These are phyloP conservation scores for Drosophila macrospina DNA, from an alignment of 2,888 invertebrate species.

Conservation along the genomic window DNA sequence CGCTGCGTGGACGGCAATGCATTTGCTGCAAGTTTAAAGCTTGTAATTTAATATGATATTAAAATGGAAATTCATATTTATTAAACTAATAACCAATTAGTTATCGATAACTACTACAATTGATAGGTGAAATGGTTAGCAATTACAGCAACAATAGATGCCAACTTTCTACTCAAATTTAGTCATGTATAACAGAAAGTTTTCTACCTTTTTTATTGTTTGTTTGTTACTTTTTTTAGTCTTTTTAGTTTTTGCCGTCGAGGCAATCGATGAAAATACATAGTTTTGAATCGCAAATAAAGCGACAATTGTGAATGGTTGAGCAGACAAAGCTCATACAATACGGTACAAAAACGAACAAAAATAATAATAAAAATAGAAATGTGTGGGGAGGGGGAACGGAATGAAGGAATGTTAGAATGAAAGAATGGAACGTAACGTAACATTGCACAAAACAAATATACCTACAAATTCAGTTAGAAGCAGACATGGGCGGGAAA, in stretches of 20 bases:
- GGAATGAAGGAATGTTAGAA: no score
- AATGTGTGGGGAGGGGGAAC: slow-evolving; percentile 11
- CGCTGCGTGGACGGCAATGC: slow-evolving; percentile 30
- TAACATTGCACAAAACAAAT: slow-evolving; percentile 63
- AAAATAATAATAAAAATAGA: slow-evolving; percentile 2
- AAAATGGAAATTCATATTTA: no score
- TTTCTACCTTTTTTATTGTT: slow-evolving; percentile 11
- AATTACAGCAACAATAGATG: no score
- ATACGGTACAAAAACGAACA: background rate
- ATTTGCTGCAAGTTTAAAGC: background rate
- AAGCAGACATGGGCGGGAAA: slow-evolving; percentile 41
- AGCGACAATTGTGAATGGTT: slow-evolving; percentile 72
- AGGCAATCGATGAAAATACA: slow-evolving; percentile 64
- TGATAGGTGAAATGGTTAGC: no score
- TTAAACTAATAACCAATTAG: no score
- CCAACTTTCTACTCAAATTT: slow-evolving; percentile 26
- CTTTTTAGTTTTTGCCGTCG: slow-evolving; percentile 22
- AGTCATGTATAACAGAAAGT: slow-evolving; percentile 34
- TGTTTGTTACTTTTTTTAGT: no score
- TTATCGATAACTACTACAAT: no score
- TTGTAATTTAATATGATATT: background rate
- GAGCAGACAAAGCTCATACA: slow-evolving; percentile 47
- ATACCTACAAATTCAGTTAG: slow-evolving; percentile 74
- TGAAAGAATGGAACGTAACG: slow-evolving; percentile 49
- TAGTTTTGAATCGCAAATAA: slow-evolving; percentile 78